Conservation (phyloP, 2,797 vertebrate genomes). For the Galagoides demidoff region DNA sequence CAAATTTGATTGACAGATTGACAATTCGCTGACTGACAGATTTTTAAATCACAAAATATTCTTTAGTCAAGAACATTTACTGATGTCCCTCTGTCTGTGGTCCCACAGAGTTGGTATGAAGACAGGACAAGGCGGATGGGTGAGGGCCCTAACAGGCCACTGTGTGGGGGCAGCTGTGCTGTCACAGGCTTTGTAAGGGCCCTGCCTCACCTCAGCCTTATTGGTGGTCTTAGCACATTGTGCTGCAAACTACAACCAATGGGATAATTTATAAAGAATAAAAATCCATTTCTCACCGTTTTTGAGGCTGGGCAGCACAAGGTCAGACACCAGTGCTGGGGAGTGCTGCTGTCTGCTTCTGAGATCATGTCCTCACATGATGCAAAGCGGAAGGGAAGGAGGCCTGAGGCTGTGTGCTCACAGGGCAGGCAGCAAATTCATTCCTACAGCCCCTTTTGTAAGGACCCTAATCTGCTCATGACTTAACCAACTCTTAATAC, state of each 20-base stretch:
- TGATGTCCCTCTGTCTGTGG: background rate
- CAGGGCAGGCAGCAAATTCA: background rate
- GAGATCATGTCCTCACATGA: background rate
- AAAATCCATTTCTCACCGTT: background rate
- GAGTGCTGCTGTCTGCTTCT: background rate
- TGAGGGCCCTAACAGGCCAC: background rate
- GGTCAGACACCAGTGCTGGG: background rate
- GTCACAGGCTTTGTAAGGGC: background rate
- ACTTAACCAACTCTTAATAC: background rate
- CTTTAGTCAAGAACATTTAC: background rate
- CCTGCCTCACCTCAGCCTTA: background rate
- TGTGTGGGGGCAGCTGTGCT: background rate
- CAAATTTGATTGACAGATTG: background rate
- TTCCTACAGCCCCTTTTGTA: background rate
- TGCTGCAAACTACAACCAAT: background rate
- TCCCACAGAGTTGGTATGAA: background rate
- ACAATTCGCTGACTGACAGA: background rate
- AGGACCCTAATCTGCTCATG: background rate
- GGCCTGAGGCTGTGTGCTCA: background rate
- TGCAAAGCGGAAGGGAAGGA: background rate
- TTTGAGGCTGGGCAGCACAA: background rate
- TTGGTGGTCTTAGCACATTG: background rate
- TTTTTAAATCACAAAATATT: background rate
- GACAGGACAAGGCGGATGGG: background rate
- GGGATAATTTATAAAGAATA: background rate